A percentile compares a stretch with the other conserved stretches of the same genome.
phyloP scores from a whole-genome alignment of 2,888 invertebrate species.

The Gymnocheta viridis region DNA sequence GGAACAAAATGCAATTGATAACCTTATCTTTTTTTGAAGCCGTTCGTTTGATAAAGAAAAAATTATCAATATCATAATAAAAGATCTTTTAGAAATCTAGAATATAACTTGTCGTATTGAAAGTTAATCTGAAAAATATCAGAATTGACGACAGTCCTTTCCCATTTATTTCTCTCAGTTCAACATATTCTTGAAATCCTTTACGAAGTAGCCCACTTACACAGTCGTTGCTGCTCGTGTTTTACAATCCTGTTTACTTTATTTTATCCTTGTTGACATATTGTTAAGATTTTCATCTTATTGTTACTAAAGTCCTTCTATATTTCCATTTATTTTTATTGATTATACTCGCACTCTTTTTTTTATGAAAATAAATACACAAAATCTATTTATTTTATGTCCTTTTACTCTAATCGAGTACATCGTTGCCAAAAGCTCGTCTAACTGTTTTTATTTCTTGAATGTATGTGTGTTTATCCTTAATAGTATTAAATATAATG shows the following conservation, averaged over 20 bases:
- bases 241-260: neutral
- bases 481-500: conserved; percentile 56
- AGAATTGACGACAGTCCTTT: too few species aligned
- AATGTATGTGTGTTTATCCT: conserved; percentile 37
- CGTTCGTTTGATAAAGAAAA: too few species aligned
- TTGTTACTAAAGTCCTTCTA: conserved; percentile 23
- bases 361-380: neutral
- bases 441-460: conserved; percentile 11
- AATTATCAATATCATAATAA: too few species aligned
- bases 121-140: too few species aligned
- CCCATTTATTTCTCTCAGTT: neutral
- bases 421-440: conserved; percentile 3
- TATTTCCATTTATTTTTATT: conserved; percentile 63
- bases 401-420: neutral
- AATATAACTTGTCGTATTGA: too few species aligned
- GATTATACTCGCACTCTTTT: conserved; percentile 46
- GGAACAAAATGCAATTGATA: too few species aligned
- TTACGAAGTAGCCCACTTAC: neutral
- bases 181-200: neutral
- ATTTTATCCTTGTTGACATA: conserved; percentile 61
- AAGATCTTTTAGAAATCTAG: too few species aligned
- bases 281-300: conserved; percentile 63
- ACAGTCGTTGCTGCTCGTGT: neutral
- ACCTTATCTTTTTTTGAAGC: too few species aligned
- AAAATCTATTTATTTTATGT: conserved; percentile 35